Evolutionary conservation across 2,113 vertebrate genomes (phyloP).

Genomic region (Centropus bengalensis): DNA sequence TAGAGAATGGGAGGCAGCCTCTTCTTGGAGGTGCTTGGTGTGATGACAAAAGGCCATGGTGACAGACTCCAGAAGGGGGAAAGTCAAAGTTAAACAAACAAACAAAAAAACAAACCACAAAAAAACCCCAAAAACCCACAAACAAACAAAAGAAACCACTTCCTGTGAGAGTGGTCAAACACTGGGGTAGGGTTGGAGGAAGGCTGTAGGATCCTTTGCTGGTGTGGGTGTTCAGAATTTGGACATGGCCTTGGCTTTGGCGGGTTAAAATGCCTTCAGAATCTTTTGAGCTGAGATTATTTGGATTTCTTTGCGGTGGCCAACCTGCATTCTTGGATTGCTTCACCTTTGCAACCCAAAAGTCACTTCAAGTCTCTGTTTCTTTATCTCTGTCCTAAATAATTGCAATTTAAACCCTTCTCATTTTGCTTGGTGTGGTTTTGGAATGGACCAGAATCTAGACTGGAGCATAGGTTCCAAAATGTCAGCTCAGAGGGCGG

Average conservation of each 20-base stretch:
- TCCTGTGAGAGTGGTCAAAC: neutral
- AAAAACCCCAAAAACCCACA: too few species aligned
- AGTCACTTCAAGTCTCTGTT: neutral
- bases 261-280: neutral
- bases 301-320: neutral
- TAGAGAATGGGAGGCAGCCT: neutral
- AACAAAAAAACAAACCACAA: too few species aligned
- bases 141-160: too few species aligned
- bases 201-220: neutral
- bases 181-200: neutral
- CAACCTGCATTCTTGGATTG: neutral
- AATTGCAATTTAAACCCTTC: neutral
- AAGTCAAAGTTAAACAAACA: neutral
- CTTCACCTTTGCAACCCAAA: neutral
- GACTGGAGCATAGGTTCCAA: neutral
- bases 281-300: neutral
- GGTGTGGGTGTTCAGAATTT: neutral
- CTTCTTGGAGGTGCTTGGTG: neutral
- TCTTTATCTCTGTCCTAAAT: neutral
- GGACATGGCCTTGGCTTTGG: neutral
- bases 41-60: neutral
- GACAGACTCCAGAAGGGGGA: neutral
- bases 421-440: neutral
- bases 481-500: neutral
- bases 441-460: neutral